phyloP scores from a whole-genome alignment of 2,797 vertebrate species.

The Silurus lanzhouensis region DNA sequence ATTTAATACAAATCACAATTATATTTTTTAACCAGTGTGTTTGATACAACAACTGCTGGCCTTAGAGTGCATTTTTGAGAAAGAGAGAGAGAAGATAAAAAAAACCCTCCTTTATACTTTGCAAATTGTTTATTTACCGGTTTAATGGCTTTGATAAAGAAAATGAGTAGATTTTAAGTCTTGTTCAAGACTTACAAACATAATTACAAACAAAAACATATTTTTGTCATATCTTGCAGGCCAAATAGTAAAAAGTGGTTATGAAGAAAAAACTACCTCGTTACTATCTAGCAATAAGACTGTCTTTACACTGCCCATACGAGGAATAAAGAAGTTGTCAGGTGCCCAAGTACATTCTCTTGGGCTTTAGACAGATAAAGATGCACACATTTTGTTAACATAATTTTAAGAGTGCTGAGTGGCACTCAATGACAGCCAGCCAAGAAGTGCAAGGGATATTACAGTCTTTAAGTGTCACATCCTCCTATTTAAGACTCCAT shows the following conservation, averaged over 20 bases:
- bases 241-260: background rate
- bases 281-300: background rate
- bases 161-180: background rate
- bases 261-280: background rate
- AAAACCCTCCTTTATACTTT: no score
- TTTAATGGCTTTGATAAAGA: background rate
- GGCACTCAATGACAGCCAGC: conserved; percentile 50
- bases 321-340: background rate
- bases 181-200: background rate
- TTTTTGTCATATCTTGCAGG: no score
- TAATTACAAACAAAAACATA: background rate
- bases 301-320: background rate
- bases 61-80: background rate
- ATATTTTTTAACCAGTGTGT: background rate
- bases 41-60: background rate
- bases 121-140: background rate
- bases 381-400: conserved; percentile 26
- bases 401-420: conserved; percentile 44
- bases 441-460: conserved; percentile 66
- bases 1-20: background rate
- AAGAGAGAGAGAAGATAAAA: no score
- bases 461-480: conserved; percentile 74
- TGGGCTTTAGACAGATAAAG: background rate
- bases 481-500: conserved; percentile 68
- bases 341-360: background rate